phyloP scores from a whole-genome alignment of 2,888 invertebrate genomes.

The Morpho deidamia region DNA sequence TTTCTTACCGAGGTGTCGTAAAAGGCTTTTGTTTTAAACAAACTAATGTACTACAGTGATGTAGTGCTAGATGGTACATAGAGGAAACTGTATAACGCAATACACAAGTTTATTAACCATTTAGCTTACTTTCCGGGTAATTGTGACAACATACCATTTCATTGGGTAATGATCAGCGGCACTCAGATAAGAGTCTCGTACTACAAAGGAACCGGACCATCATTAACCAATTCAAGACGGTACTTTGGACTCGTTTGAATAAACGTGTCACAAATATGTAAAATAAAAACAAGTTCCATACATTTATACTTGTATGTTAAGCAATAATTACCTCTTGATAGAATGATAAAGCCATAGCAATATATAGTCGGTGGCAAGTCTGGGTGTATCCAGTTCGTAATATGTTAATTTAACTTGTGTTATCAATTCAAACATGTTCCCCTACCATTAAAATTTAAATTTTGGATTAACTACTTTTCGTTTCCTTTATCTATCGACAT shows the following conservation, averaged over 20 bases:
- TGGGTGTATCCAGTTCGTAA: slow-evolving; percentile 6
- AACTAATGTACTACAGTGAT: no score
- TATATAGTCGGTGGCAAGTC: background rate
- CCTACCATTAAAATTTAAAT: background rate
- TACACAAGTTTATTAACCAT: slow-evolving; percentile 44
- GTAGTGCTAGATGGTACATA: background rate
- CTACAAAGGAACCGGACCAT: slow-evolving; percentile 55
- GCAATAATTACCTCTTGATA: slow-evolving; percentile 6
- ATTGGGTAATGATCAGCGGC: slow-evolving; percentile 57
- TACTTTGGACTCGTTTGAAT: slow-evolving; percentile 49
- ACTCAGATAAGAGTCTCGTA: slow-evolving; percentile 54
- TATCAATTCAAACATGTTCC: slow-evolving; percentile 3
- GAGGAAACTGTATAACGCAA: slow-evolving; percentile 11
- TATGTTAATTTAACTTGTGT: slow-evolving; percentile 8
- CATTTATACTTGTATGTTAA: slow-evolving; percentile 9
- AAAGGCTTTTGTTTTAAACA: no score
- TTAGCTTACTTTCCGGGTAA: slow-evolving; percentile 51
- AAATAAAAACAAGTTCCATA: slow-evolving; percentile 16
- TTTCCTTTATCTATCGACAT: no score
- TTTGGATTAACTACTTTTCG: no score
- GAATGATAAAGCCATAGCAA: slow-evolving; percentile 10
- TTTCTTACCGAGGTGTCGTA: no score
- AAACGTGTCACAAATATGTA: slow-evolving; percentile 29
- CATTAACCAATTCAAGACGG: slow-evolving; percentile 67
- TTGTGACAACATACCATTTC: slow-evolving; percentile 52